phyloP scores from a whole-genome alignment of 2,888 invertebrate genomes.

The Apocheima hispidaria region DNA sequence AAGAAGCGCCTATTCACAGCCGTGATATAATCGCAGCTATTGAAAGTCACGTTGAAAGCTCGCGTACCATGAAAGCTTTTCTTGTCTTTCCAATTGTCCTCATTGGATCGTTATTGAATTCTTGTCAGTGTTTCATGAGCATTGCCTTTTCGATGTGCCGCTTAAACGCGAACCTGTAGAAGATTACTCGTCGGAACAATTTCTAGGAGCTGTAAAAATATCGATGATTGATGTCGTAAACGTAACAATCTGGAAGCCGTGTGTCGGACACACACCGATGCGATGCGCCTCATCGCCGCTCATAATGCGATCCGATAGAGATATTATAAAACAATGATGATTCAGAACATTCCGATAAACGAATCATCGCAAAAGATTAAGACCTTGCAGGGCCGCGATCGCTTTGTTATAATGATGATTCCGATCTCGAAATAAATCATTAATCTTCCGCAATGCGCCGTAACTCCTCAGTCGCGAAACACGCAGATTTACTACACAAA shows the following conservation, averaged over 20 bases:
- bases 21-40: slow-evolving; percentile 25
- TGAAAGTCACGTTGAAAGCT: slow-evolving; percentile 29
- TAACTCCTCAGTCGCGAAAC: slow-evolving; percentile 31
- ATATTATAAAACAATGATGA: slow-evolving; percentile 50
- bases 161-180: slow-evolving; percentile 1
- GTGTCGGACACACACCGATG: slow-evolving; percentile 50
- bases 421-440: slow-evolving; percentile 45
- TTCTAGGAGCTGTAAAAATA: slow-evolving; percentile 60
- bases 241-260: slow-evolving; percentile 50
- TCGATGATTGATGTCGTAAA: slow-evolving; percentile 64
- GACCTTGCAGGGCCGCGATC: slow-evolving; percentile 34
- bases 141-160: slow-evolving; percentile 25
- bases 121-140: slow-evolving; percentile 23
- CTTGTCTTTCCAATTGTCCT: slow-evolving; percentile 34
- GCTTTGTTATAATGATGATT: slow-evolving; percentile 27
- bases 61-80: slow-evolving; percentile 31
- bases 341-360: slow-evolving; percentile 44
- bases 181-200: slow-evolving; percentile 38
- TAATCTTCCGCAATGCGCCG: slow-evolving; percentile 45
- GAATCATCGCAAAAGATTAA: slow-evolving; percentile 46
- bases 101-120: slow-evolving; percentile 39
- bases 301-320: slow-evolving; percentile 58
- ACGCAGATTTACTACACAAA: slow-evolving; percentile 34
- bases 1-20: neutral
- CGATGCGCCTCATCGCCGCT: slow-evolving; percentile 52